Evolutionary conservation across 2,888 invertebrate species (phyloP).

Genomic region (Bembecia ichneumoniformis): DNA sequence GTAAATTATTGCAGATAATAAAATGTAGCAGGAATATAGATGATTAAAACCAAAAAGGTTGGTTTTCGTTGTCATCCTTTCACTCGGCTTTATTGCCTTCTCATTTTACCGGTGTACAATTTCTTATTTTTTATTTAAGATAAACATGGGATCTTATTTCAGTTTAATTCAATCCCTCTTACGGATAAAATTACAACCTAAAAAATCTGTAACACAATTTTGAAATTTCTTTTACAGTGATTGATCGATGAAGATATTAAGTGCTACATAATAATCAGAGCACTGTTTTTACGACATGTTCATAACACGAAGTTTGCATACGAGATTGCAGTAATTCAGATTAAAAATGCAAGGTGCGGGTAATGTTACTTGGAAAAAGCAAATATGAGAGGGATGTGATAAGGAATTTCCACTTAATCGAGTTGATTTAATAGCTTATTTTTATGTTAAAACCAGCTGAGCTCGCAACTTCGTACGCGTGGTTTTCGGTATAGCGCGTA

Average conservation of each 20-base stretch:
- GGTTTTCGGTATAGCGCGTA: too few relatives aligned
- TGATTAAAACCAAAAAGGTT: neutral
- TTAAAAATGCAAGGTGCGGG: too few relatives aligned
- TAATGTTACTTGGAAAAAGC: too few relatives aligned
- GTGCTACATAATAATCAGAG: neutral
- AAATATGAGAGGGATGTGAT: too few relatives aligned
- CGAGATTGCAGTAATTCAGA: neutral
- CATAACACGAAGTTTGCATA: neutral
- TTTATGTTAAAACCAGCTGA: too few relatives aligned
- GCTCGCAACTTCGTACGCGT: too few relatives aligned
- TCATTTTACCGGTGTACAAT: neutral
- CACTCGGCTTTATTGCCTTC: neutral
- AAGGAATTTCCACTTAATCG: too few relatives aligned
- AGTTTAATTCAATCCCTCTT: neutral
- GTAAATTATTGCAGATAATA: too few relatives aligned
- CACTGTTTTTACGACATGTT: neutral
- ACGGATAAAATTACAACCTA: neutral
- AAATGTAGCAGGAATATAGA: neutral
- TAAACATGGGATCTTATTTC: too few relatives aligned
- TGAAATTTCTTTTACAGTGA: neutral
- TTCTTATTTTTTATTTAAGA: neutral
- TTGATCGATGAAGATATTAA: constrained; percentile 4
- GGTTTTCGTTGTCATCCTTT: neutral
- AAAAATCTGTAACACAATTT: neutral
- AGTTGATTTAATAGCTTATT: too few relatives aligned